Conservation (phyloP, 2,888 invertebrate genomes). For the Tanytarsus gracilentus region DNA sequence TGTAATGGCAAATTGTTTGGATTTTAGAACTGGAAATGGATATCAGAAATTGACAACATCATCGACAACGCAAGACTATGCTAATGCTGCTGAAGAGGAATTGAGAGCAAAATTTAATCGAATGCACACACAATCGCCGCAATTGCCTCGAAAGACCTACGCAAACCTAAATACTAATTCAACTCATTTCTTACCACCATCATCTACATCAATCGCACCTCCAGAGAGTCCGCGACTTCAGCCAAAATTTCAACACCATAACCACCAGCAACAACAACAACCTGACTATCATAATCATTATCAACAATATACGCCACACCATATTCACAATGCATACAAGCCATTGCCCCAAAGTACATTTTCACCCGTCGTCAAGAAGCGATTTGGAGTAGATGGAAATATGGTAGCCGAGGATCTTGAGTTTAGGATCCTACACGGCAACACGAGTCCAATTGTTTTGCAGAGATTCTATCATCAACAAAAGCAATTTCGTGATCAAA, state of each 20-base stretch:
- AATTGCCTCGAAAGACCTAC: conserved; percentile 30
- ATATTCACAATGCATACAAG: conserved; percentile 14
- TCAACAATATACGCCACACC: neutral
- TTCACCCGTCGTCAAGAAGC: conserved; percentile 32
- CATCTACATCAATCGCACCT: conserved; percentile 1
- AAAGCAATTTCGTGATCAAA: conserved; percentile 56
- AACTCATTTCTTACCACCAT: conserved; percentile 25
- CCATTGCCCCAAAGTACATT: conserved; percentile 29
- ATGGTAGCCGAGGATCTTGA: conserved; percentile 32
- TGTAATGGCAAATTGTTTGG: neutral
- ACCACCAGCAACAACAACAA: neutral
- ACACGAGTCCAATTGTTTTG: conserved; percentile 68
- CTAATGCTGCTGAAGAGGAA: conserved; percentile 10
- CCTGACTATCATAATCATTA: neutral
- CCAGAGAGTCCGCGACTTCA: conserved; percentile 13
- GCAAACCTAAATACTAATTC: conserved; percentile 1
- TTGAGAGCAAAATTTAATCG: conserved; percentile 21
- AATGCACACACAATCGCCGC: conserved; percentile 29
- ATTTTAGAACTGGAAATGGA: conserved; percentile 28
- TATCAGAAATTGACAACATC: conserved; percentile 28
- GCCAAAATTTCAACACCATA: neutral
- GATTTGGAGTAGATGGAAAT: conserved; percentile 25
- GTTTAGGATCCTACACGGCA: conserved; percentile 47
- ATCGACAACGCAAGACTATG: conserved; percentile 1
- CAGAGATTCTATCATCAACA: conserved; percentile 72